Percentiles rank a stretch among this genome's conserved stretches.
Conservation (phyloP, 2,113 vertebrate genomes). For the Pipra filicauda region DNA sequence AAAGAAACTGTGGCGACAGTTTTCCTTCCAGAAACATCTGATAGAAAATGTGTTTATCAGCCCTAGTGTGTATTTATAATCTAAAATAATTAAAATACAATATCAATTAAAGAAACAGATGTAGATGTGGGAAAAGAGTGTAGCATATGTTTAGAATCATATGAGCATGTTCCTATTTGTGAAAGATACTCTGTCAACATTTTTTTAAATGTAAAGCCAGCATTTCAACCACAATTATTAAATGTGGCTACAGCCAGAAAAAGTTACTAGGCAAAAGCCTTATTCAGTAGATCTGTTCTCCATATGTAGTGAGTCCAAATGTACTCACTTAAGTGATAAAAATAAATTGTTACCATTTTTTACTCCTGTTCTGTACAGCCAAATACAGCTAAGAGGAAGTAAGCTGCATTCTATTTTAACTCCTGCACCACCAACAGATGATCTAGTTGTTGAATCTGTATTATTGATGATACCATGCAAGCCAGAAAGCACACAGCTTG, state of each 20-base stretch:
- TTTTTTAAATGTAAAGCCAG: conserved; percentile 66
- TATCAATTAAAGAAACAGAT: conserved; percentile 62
- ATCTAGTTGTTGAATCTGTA: not conserved
- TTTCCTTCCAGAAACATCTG: conserved; percentile 27
- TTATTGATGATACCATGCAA: conserved; percentile 27
- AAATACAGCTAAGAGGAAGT: conserved; percentile 45
- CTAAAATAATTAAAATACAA: conserved; percentile 61
- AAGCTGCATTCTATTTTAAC: conserved; percentile 48
- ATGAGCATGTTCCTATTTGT: conserved; percentile 47
- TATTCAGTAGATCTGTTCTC: conserved; percentile 47
- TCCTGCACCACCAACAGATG: conserved; percentile 51
- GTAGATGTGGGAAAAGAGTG: conserved; percentile 40
- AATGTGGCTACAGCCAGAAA: conserved; percentile 60
- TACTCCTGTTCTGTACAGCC: conserved; percentile 34
- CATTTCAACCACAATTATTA: conserved; percentile 63
- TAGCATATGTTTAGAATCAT: conserved; percentile 43
- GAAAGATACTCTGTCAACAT: conserved; percentile 63
- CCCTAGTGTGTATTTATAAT: conserved; percentile 42
- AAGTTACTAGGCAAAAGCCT: conserved; percentile 55
- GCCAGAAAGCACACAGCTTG: conserved; percentile 49
- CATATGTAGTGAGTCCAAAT: conserved; percentile 37
- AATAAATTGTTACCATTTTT: conserved; percentile 57
- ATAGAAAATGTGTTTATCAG: conserved; percentile 41
- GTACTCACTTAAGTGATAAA: conserved; percentile 51
- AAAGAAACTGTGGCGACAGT: not conserved